Conservation (phyloP, 2,113 vertebrate genomes). For the Callipepla squamata region DNA sequence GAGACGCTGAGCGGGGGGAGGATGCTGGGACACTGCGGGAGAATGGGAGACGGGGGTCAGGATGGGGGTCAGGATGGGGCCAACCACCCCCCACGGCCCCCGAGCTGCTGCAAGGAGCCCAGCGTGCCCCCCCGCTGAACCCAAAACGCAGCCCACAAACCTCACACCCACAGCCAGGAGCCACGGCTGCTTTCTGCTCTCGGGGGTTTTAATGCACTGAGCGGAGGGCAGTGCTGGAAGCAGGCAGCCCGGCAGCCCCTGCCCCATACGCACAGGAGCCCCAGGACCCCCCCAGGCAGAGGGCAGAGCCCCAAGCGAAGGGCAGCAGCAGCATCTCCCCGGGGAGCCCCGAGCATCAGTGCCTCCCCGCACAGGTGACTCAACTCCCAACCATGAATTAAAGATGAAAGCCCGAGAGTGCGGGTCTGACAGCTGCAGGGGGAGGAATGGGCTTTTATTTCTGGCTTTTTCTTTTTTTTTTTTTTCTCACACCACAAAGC, state of each 20-base stretch:
- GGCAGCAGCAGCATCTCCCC: too few relatives aligned
- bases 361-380: constrained; percentile 50
- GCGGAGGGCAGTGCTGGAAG: neutral
- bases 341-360: neutral
- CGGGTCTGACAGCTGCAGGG: constrained; percentile 42
- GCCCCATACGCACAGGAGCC: too few relatives aligned
- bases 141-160: accelerated
- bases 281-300: neutral
- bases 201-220: neutral
- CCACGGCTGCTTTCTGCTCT: neutral
- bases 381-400: constrained; percentile 62
- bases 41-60: neutral
- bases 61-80: neutral
- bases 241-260: too few relatives aligned
- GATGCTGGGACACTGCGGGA: neutral
- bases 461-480: neutral
- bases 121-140: neutral
- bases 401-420: constrained; percentile 36
- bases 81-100: too few relatives aligned
- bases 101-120: too few relatives aligned
- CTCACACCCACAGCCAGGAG: accelerated
- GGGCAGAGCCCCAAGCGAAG: neutral
- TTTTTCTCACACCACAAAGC: constrained; percentile 53
- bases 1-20: constrained; percentile 1
- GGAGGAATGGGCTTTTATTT: constrained; percentile 50